Conservation (phyloP, 2,113 vertebrate species). For the Neofelis nebulosa region DNA sequence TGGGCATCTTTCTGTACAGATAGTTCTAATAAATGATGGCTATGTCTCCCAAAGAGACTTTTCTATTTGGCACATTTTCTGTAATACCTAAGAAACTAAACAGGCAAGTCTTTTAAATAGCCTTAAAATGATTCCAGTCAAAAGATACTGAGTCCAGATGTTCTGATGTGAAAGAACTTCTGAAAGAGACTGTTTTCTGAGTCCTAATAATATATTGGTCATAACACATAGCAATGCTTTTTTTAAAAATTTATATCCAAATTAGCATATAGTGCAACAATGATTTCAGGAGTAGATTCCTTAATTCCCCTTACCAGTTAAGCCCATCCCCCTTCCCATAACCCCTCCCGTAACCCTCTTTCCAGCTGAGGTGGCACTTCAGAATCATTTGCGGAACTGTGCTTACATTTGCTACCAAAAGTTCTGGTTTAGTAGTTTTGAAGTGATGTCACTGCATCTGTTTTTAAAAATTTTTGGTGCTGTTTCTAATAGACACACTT, state of each 20-base stretch:
- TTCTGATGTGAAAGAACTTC: constrained; percentile 7
- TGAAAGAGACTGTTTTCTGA: constrained; percentile 26
- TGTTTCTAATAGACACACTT: neutral
- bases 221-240: neutral
- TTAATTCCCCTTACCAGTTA: too few species aligned
- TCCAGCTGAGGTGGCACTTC: neutral
- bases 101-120: constrained; percentile 31
- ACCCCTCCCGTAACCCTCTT: neutral
- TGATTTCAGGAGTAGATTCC: too few species aligned
- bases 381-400: neutral
- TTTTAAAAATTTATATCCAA: neutral
- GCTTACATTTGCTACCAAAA: neutral
- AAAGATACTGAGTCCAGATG: neutral
- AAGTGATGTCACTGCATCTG: neutral
- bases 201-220: neutral
- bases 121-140: constrained; percentile 26
- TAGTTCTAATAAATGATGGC: constrained; percentile 29
- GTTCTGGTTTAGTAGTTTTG: constrained; percentile 26
- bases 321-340: too few species aligned
- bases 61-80: constrained; percentile 28
- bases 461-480: constrained; percentile 23
- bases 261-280: too few species aligned
- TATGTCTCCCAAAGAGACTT: neutral
- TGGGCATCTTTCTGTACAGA: constrained; percentile 29
- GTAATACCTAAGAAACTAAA: constrained; percentile 27